Evolutionary conservation across 2,888 invertebrate species (phyloP).

Genomic region (Serrognathus titanus): DNA sequence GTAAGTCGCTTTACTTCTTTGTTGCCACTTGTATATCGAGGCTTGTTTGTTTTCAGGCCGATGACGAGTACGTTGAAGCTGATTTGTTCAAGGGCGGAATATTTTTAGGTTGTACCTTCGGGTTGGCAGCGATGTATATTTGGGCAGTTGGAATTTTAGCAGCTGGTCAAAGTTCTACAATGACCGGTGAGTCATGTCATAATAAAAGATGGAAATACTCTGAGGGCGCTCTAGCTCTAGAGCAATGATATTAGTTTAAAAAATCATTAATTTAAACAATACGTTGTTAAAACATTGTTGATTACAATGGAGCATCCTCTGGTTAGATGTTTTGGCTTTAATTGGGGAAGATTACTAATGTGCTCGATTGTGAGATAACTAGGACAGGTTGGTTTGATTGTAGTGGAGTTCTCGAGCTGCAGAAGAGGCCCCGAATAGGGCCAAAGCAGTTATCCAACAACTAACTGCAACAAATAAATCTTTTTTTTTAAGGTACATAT

Average conservation of each 20-base stretch:
- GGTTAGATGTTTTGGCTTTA: no score
- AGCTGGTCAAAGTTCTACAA: conserved; percentile 80
- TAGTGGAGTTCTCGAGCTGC: not conserved
- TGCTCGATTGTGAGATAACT: no score
- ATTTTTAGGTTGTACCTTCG: conserved; percentile 74
- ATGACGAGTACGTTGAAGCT: conserved; percentile 56
- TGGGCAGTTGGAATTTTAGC: conserved; percentile 82
- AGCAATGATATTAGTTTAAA: no score
- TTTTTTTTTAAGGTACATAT: conserved; percentile 57
- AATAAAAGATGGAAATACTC: no score
- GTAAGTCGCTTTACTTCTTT: conserved; percentile 36
- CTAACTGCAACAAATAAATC: no score
- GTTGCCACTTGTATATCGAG: not conserved
- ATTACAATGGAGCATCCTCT: no score
- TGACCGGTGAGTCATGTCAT: conserved; percentile 68
- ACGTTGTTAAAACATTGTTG: no score
- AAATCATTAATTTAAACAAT: no score
- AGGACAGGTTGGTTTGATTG: not conserved
- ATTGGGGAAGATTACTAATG: no score
- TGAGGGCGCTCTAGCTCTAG: no score
- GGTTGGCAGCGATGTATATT: conserved; percentile 73
- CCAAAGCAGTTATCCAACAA: no score
- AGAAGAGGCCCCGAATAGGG: no score
- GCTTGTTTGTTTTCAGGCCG: conserved; percentile 37
- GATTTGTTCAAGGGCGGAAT: conserved; percentile 73